Base-by-base conservation (phyloP, 2,113 vertebrate genomes). In the Climacteris rufus region DNA sequence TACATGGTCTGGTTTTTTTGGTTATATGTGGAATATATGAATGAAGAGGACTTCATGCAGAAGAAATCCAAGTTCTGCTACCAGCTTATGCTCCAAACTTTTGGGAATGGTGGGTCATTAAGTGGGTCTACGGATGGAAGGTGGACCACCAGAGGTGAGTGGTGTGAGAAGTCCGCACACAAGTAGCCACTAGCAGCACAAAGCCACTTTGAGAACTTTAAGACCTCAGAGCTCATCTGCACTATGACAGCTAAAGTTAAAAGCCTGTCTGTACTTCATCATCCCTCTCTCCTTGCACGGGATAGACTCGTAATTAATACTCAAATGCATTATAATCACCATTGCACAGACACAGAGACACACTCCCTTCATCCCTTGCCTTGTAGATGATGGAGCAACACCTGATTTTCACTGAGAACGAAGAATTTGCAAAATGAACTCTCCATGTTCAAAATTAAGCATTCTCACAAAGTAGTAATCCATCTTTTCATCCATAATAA, bases 241-340 rank as follows among this genome's bases (percentile, higher is more conserved):
- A 8, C 25, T 60, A 2, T 49, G 56, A 20, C 28, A 60, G 57
- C 28, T 61, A 24, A 86, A 74, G 22, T 56, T 69, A 54, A 72
- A 64, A 53, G n/a, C 5, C 47, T 50, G 4, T 71, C 70, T 68
- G 30, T 24, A 39, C 10, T 87, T 91, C 27, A 20, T 53, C 14
- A 30, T 33, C 39, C 33, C 4, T 66, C 40, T 93, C 37, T 16
- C 16, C 60, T 75, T 69, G 20, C 14, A 47, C 31, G n/a, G 10
- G 17, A 30, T 33, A 27, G 59, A 74, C 18, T 13, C 74, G 23
- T 40, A 44, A 33, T 80, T 72, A 40, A n/a, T 45, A 21, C 15
- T 65, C 16, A 42, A 37, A 65, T 52, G 12, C 1, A 2, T 45
- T 23, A 8, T 30, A 25, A 33, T 59, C 0, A 0, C 27, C 30